Percentiles rank a stretch among this genome's conserved stretches.
Conservation (phyloP, 1,140 invertebrate genomes). For the Antheraea mylitta region DNA sequence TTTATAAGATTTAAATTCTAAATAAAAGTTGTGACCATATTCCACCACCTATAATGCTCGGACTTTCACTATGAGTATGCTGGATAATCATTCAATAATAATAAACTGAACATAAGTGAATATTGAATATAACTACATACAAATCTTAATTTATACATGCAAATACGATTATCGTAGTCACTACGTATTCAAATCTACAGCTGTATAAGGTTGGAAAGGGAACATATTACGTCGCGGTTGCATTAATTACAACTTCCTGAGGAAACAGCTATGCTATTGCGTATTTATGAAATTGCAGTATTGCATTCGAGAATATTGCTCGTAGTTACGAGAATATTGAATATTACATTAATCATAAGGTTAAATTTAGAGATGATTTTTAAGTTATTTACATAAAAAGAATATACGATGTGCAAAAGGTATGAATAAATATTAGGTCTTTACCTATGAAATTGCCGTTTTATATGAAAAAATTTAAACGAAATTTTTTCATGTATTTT, state of each 20-base stretch:
- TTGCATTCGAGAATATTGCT: not conserved
- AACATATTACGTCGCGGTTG: constrained; percentile 45
- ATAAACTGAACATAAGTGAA: not conserved
- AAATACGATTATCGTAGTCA: constrained; percentile 24
- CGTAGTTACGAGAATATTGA: not conserved
- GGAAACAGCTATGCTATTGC: constrained; percentile 33
- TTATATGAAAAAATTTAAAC: too few relatives aligned
- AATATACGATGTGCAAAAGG: too few relatives aligned
- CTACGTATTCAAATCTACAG: constrained; percentile 41
- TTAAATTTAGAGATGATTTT: not conserved
- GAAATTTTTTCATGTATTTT: too few relatives aligned
- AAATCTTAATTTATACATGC: constrained; percentile 10
- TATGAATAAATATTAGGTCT: too few relatives aligned
- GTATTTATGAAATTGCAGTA: constrained; percentile 2
- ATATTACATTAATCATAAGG: not conserved
- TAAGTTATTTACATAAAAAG: not conserved
- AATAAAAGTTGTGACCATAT: too few relatives aligned
- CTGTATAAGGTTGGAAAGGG: constrained; percentile 44
- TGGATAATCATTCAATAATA: not conserved
- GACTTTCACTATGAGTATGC: too few relatives aligned
- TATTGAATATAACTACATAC: not conserved
- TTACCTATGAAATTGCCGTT: too few relatives aligned
- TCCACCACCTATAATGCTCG: too few relatives aligned
- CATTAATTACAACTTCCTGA: constrained; percentile 57
- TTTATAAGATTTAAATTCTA: too few relatives aligned